Percentiles rank a stretch among this genome's conserved stretches.
Evolutionary conservation across 1,140 invertebrate species (phyloP).

Genomic region (Aphis gossypii): DNA sequence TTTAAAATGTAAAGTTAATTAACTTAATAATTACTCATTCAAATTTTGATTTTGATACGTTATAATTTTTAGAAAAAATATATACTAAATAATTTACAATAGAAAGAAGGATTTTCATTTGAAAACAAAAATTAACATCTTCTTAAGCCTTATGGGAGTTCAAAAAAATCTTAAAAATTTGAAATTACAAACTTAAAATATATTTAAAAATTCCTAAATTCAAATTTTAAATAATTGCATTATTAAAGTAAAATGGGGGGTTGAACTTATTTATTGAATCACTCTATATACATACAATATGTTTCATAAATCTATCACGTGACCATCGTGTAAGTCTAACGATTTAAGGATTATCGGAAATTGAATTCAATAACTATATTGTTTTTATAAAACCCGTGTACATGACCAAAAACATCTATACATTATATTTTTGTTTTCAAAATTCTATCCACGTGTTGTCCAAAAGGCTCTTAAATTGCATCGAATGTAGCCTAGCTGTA

Average conservation of each 20-base stretch:
- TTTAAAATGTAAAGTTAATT: no score
- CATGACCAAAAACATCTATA: not conserved
- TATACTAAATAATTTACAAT: no score
- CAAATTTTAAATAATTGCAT: not conserved
- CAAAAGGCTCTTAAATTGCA: not conserved
- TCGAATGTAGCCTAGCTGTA: not conserved
- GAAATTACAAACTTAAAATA: not conserved
- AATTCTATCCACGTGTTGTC: slow-evolving; percentile 36
- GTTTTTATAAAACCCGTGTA: not conserved
- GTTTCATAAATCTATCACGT: not conserved
- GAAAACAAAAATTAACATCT: no score
- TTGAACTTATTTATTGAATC: not conserved
- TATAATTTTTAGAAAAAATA: no score
- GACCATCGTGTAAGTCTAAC: not conserved
- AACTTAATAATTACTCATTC: no score
- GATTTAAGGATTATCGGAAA: not conserved
- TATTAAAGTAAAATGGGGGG: not conserved
- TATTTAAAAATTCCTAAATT: not conserved
- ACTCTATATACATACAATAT: not conserved
- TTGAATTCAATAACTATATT: not conserved
- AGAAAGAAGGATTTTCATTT: no score
- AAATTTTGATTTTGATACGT: no score
- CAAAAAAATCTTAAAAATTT: no score
- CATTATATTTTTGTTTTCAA: not conserved
- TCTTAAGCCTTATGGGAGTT: no score